Evolutionary conservation across 2,797 vertebrate species (phyloP).

Genomic region (Tapirus indicus): DNA sequence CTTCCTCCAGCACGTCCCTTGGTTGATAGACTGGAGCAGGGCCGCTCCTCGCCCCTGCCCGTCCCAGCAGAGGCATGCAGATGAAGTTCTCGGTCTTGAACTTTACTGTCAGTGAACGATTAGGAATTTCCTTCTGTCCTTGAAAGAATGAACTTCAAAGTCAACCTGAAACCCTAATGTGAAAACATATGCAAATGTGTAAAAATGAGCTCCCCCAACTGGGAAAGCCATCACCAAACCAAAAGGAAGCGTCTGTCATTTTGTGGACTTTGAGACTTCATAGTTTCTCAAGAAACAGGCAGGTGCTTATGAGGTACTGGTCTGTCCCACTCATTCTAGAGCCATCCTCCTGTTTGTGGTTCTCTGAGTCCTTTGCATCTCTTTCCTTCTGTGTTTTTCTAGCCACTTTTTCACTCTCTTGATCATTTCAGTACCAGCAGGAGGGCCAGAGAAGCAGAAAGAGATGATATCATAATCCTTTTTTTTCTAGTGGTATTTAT

Average conservation of each 20-base stretch:
- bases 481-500: neutral
- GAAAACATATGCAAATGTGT: conserved; percentile 52
- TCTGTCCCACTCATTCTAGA: neutral
- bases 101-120: neutral
- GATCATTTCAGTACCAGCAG: neutral
- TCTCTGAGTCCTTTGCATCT: neutral
- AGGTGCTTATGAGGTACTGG: neutral
- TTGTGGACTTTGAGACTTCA: neutral
- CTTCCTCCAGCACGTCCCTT: neutral
- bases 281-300: neutral
- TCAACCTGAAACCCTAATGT: conserved; percentile 62
- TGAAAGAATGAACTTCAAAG: conserved; percentile 37
- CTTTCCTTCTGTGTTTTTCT: neutral
- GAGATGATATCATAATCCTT: neutral
- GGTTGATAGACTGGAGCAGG: too few species aligned
- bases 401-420: neutral
- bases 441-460: neutral
- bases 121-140: conserved; percentile 59
- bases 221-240: neutral
- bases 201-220: neutral
- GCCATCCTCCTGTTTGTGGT: accelerated
- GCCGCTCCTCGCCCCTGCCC: neutral
- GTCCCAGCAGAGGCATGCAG: neutral
- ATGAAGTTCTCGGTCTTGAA: neutral
- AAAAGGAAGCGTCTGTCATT: neutral